These are phyloP conservation scores for Channa maculata DNA, from an alignment of 2,113 vertebrate species.

Conservation along the genomic window DNA sequence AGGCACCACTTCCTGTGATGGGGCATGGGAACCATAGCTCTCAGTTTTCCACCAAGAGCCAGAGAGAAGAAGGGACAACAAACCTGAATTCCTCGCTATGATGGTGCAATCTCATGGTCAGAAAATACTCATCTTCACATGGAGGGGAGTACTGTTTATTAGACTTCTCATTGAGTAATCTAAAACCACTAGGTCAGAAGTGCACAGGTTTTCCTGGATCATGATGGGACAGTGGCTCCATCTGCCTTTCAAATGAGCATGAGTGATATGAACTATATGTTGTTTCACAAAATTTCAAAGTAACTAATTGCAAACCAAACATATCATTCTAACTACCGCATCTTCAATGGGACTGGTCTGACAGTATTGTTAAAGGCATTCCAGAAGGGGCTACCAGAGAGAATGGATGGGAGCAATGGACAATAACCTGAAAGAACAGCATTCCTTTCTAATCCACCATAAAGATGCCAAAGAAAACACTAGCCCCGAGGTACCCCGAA, in stretches of 20 bases:
- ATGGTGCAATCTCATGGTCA: conserved; percentile 29
- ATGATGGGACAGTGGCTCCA: conserved; percentile 55
- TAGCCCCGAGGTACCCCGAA: conserved; percentile 64
- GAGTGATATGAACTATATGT: conserved; percentile 48
- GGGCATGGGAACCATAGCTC: conserved; percentile 80
- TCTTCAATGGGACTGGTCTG: conserved; percentile 58
- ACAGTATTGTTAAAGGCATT: conserved; percentile 76
- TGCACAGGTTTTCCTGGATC: conserved; percentile 17
- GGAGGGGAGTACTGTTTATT: conserved; percentile 1
- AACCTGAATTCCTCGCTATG: conserved; percentile 29
- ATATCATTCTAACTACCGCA: conserved; percentile 65
- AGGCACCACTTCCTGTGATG: conserved; percentile 82
- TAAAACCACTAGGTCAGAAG: conserved; percentile 17
- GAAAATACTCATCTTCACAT: conserved; percentile 26
- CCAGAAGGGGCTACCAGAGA: conserved; percentile 69
- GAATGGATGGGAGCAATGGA: conserved; percentile 73
- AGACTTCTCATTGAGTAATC: not conserved
- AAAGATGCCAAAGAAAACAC: conserved; percentile 78
- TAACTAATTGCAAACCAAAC: conserved; percentile 73
- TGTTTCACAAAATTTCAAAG: conserved; percentile 55
- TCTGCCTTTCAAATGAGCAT: conserved; percentile 48
- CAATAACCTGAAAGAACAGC: conserved; percentile 77
- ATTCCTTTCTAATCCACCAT: conserved; percentile 83
- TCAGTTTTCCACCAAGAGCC: conserved; percentile 50
- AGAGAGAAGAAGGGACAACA: conserved; percentile 45